These are phyloP conservation scores for Oceanodroma tethys DNA, from an alignment of 2,113 vertebrate genomes.

Conservation along the genomic window DNA sequence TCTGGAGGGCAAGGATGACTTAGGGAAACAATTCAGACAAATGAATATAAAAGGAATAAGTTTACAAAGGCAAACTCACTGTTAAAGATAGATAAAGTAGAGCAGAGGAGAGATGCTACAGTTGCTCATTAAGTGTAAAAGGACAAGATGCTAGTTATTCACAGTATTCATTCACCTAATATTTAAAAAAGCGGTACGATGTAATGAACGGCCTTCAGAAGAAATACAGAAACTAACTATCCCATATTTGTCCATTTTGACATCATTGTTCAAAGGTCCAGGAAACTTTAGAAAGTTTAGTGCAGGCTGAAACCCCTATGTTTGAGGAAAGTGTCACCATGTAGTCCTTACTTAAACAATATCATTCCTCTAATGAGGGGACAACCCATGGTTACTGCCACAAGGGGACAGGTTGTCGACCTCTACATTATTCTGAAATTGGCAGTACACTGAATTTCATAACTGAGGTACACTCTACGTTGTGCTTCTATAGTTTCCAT, in stretches of 20 bases:
- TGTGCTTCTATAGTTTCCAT: neutral
- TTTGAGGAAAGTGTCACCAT: neutral
- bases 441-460: neutral
- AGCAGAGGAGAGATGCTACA: neutral
- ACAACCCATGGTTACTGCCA: neutral
- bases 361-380: neutral
- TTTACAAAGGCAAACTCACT: neutral
- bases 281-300: neutral
- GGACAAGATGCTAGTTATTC: neutral
- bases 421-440: neutral
- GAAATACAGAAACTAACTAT: neutral
- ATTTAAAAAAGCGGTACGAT: neutral
- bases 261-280: neutral
- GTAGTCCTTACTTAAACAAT: neutral
- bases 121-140: neutral
- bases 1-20: neutral
- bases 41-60: neutral
- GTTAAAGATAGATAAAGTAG: neutral
- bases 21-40: neutral
- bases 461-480: neutral
- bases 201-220: neutral
- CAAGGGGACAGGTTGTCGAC: neutral
- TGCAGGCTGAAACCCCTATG: neutral
- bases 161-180: neutral
- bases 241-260: neutral